Evolutionary conservation across 2,888 invertebrate genomes (phyloP).

Genomic region (Lasioglossum malachurum): DNA sequence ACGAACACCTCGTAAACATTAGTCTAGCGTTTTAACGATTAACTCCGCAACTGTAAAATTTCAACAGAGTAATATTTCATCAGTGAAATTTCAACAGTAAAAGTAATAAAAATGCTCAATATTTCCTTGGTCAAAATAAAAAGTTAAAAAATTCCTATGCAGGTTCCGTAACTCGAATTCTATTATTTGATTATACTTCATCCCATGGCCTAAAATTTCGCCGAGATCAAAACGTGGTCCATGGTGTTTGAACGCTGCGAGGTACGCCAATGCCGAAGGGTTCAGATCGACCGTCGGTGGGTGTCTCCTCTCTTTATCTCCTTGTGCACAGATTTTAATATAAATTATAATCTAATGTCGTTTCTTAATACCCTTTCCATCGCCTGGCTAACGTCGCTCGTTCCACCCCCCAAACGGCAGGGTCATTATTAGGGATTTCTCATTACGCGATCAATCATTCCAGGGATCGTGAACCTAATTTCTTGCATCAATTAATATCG

Average conservation of each 20-base stretch:
- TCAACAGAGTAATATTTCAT: too few relatives aligned
- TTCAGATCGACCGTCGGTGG: slow-evolving; percentile 76
- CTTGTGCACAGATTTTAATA: slow-evolving; percentile 84
- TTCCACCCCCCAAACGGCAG: slow-evolving; percentile 75
- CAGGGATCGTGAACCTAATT: slow-evolving; percentile 80
- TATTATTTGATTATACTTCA: neutral
- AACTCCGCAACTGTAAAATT: neutral
- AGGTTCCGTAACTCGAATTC: neutral
- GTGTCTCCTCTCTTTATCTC: slow-evolving; percentile 82
- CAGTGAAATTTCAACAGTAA: too few relatives aligned
- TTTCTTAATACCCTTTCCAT: slow-evolving; percentile 83
- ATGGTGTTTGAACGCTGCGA: slow-evolving; percentile 33
- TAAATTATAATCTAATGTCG: slow-evolving; percentile 85
- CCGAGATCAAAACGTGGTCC: slow-evolving; percentile 1
- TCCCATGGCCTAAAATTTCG: neutral
- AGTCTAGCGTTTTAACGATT: neutral
- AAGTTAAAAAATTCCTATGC: neutral
- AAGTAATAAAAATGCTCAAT: neutral
- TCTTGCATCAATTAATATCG: slow-evolving; percentile 83
- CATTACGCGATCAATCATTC: slow-evolving; percentile 84
- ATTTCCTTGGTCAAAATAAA: neutral
- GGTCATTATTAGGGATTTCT: slow-evolving; percentile 84
- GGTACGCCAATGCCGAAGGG: slow-evolving; percentile 80
- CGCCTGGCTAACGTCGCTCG: slow-evolving; percentile 61
- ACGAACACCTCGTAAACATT: neutral